Percentiles rank a stretch among this genome's conserved stretches.
Conservation (phyloP, 2,888 invertebrate genomes). For the Eulithis testata region DNA sequence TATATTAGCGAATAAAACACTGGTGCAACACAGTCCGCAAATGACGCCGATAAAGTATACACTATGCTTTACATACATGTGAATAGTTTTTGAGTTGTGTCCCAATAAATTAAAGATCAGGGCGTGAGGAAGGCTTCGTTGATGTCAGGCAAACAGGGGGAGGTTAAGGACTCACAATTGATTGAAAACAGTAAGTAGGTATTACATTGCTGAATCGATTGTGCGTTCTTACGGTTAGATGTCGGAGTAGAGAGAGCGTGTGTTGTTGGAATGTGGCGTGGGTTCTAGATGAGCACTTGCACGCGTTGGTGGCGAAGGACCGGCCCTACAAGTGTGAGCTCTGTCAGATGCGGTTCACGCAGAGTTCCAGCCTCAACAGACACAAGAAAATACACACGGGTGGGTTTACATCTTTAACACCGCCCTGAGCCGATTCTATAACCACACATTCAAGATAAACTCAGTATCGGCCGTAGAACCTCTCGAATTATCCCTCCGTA, state of each 20-base stretch:
- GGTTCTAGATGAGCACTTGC: constrained; percentile 84
- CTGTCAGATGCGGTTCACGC: constrained; percentile 89
- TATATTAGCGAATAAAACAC: constrained; percentile 57
- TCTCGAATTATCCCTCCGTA: constrained; percentile 50
- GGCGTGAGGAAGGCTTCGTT: constrained; percentile 77
- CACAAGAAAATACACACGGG: constrained; percentile 89
- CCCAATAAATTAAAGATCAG: constrained; percentile 68
- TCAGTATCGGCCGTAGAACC: constrained; percentile 33
- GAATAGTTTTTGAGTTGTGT: constrained; percentile 84
- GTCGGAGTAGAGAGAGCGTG: constrained; percentile 50
- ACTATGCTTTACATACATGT: constrained; percentile 66
- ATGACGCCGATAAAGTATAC: constrained; percentile 38
- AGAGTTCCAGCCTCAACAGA: constrained; percentile 89
- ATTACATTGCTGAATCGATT: constrained; percentile 49
- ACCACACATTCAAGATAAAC: constrained; percentile 44
- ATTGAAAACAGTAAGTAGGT: constrained; percentile 26
- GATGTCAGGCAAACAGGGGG: constrained; percentile 81
- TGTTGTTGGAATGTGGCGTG: constrained; percentile 71
- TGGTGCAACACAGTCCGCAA: constrained; percentile 69
- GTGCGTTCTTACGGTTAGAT: constrained; percentile 60
- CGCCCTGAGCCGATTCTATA: constrained; percentile 58
- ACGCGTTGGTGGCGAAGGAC: constrained; percentile 82
- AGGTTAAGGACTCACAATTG: constrained; percentile 73
- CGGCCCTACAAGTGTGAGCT: constrained; percentile 88
- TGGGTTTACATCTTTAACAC: constrained; percentile 70